phyloP scores from a whole-genome alignment of 2,797 vertebrate genomes.

The Thripadectes ignobilis region DNA sequence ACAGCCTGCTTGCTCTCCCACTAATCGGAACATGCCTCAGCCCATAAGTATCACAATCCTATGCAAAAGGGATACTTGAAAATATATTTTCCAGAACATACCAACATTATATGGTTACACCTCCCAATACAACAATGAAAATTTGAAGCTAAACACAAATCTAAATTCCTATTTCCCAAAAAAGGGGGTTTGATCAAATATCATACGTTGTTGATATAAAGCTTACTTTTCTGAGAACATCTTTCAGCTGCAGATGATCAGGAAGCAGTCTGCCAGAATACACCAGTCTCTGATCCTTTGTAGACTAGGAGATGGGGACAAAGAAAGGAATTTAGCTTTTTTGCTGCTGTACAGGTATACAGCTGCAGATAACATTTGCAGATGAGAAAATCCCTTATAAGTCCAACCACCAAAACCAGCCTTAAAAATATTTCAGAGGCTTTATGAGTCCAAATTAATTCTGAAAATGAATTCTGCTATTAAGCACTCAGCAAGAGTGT shows the following conservation, averaged over 20 bases:
- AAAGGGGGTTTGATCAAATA: not conserved
- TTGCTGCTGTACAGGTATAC: constrained; percentile 47
- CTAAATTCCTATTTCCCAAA: not conserved
- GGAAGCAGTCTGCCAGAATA: constrained; percentile 96
- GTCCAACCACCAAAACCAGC: not conserved
- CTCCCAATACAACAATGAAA: not conserved
- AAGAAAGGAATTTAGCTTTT: constrained; percentile 70
- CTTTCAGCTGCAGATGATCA: constrained; percentile 93
- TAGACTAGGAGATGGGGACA: constrained; percentile 83
- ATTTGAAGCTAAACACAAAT: not conserved
- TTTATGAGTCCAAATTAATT: not conserved
- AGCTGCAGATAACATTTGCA: constrained; percentile 41
- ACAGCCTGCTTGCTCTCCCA: not conserved
- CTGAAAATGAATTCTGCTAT: not conserved
- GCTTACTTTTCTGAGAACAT: constrained; percentile 94
- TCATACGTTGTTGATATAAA: constrained; percentile 2
- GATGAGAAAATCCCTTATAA: not conserved
- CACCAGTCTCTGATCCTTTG: constrained; percentile 95
- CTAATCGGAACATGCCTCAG: fast-evolving
- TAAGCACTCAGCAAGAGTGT: not conserved
- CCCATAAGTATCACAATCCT: not conserved
- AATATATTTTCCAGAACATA: not conserved
- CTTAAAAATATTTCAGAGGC: constrained; percentile 1
- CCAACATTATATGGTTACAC: not conserved
- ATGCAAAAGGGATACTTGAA: not conserved